These are phyloP conservation scores for Semotilus atromaculatus DNA, from an alignment of 2,797 vertebrate genomes.

Conservation along the genomic window DNA sequence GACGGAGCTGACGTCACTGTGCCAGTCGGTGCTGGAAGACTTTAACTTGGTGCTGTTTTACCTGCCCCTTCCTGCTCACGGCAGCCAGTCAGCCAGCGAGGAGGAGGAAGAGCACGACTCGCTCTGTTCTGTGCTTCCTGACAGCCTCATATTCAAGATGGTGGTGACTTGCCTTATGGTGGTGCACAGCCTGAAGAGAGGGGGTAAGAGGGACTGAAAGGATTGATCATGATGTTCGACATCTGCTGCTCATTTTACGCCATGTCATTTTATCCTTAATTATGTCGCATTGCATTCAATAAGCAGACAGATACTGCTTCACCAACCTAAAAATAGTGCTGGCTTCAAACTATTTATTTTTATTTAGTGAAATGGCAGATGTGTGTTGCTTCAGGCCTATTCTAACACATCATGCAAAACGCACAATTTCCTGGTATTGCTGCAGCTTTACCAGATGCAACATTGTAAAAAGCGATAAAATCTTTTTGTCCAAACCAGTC, in stretches of 20 bases:
- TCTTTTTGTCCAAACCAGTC: background rate
- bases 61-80: slow-evolving; percentile 81
- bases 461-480: background rate
- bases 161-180: slow-evolving; percentile 95
- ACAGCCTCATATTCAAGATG: slow-evolving; percentile 95
- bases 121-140: slow-evolving; percentile 87
- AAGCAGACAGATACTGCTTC: background rate
- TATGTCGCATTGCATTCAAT: background rate
- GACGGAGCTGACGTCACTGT: slow-evolving; percentile 91
- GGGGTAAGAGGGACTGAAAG: slow-evolving; percentile 77
- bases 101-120: slow-evolving; percentile 91
- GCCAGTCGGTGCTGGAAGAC: slow-evolving; percentile 96
- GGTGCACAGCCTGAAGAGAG: slow-evolving; percentile 94
- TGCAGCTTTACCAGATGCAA: background rate
- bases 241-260: background rate
- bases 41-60: slow-evolving; percentile 98
- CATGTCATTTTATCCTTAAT: background rate
- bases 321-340: slow-evolving; percentile 3
- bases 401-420: background rate
- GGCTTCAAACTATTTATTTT: background rate
- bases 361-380: background rate
- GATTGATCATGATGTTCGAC: background rate
- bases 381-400: background rate
- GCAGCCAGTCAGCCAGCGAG: slow-evolving; percentile 79
- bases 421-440: background rate